These are phyloP conservation scores for Dolichallabes microphthalmus DNA, from an alignment of 2,113 vertebrate genomes.

Conservation along the genomic window DNA sequence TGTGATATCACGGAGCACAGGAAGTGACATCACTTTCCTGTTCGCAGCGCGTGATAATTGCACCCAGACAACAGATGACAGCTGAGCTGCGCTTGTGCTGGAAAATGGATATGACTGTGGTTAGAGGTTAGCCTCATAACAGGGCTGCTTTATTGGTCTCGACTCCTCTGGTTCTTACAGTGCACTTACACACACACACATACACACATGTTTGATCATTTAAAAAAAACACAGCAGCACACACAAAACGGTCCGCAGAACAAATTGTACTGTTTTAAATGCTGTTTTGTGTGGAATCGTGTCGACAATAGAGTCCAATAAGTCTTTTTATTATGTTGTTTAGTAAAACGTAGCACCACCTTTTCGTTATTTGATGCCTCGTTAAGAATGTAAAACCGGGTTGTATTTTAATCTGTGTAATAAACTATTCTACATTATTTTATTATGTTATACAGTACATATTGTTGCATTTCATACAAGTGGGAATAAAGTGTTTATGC, in stretches of 20 bases:
- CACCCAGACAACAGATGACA: slow-evolving; percentile 60
- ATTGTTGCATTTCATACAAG: neutral
- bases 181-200: neutral
- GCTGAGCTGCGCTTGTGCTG: slow-evolving; percentile 67
- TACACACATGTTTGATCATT: neutral
- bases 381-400: neutral
- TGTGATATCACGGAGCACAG: slow-evolving; percentile 75
- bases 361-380: neutral
- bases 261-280: slow-evolving; percentile 1
- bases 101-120: slow-evolving; percentile 65
- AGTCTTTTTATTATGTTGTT: slow-evolving; percentile 19
- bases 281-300: neutral
- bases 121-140: slow-evolving; percentile 54
- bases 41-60: slow-evolving; percentile 58
- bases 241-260: neutral
- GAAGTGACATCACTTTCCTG: slow-evolving; percentile 78
- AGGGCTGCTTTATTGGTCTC: slow-evolving; percentile 37
- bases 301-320: neutral
- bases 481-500: neutral
- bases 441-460: neutral
- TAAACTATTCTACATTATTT: neutral
- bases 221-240: neutral
- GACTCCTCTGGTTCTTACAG: slow-evolving; percentile 36
- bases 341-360: neutral
- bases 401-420: neutral